Percentiles rank a stretch among this genome's conserved stretches.
phyloP scores from a whole-genome alignment of 2,113 vertebrate genomes.

The Hepsetus odoe region DNA sequence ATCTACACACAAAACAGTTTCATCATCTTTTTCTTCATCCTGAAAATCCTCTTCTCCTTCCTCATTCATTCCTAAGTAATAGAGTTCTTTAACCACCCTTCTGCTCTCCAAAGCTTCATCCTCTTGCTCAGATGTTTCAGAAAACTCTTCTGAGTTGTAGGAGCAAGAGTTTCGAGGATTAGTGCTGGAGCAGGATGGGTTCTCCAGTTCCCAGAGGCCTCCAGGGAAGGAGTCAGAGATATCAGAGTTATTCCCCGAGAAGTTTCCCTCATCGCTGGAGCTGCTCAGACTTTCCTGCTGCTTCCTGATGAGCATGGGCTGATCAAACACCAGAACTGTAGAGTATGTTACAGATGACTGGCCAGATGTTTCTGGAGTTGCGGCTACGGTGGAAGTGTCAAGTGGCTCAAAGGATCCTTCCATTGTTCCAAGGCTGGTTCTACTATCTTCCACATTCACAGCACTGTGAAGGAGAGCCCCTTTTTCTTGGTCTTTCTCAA shows the following conservation, averaged over 20 bases:
- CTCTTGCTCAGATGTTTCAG: conserved; percentile 76
- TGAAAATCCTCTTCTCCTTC: conserved; percentile 60
- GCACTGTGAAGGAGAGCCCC: conserved; percentile 30
- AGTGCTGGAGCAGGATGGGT: conserved; percentile 48
- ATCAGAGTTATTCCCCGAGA: conserved; percentile 66
- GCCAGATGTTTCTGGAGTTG: conserved; percentile 56
- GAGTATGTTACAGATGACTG: conserved; percentile 81
- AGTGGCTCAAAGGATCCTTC: conserved; percentile 33
- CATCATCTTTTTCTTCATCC: conserved; percentile 57
- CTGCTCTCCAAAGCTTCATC: conserved; percentile 61
- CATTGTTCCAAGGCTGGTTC: neutral
- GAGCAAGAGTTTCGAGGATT: conserved; percentile 70
- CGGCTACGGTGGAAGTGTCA: conserved; percentile 21
- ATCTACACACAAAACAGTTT: conserved; percentile 53
- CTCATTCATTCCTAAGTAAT: conserved; percentile 76
- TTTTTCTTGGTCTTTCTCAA: conserved; percentile 48
- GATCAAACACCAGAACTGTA: conserved; percentile 65
- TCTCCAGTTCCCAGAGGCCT: conserved; percentile 78
- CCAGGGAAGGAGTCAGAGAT: conserved; percentile 69
- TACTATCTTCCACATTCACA: neutral
- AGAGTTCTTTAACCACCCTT: conserved; percentile 67
- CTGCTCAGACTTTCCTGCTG: conserved; percentile 62
- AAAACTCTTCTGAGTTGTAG: conserved; percentile 83
- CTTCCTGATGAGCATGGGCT: conserved; percentile 52
- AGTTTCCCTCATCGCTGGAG: conserved; percentile 73